Conservation (phyloP, 1,140 invertebrate genomes). For the Laodelphax striatellus region DNA sequence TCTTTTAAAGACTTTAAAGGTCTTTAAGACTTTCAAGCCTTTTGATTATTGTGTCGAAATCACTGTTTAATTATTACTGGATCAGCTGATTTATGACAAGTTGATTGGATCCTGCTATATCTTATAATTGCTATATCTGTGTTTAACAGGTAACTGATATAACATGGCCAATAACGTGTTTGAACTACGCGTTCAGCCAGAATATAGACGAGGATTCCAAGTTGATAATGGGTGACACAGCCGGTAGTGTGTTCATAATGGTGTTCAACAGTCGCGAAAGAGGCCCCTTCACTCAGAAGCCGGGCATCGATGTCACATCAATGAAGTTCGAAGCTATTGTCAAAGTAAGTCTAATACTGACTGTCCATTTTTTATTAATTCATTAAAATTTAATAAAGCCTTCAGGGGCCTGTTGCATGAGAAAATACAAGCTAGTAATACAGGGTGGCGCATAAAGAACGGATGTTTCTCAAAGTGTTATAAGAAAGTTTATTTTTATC, state of each 20-base stretch:
- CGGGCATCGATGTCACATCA: slow-evolving; percentile 40
- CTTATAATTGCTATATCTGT: no score
- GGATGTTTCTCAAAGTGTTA: no score
- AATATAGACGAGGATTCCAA: slow-evolving; percentile 43
- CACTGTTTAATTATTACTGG: no score
- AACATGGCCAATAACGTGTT: slow-evolving; percentile 29
- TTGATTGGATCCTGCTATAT: background rate
- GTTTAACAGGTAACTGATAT: slow-evolving; percentile 32
- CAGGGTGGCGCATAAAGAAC: no score
- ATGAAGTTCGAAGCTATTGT: slow-evolving; percentile 43
- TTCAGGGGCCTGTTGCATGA: no score
- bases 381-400: no score
- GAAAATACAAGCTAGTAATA: no score
- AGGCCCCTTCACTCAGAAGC: slow-evolving; percentile 50
- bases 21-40: no score
- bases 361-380: background rate
- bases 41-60: no score
- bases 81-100: no score
- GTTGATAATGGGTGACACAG: slow-evolving; percentile 50
- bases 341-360: slow-evolving; percentile 18
- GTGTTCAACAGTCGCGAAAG: slow-evolving; percentile 42
- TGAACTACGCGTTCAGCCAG: slow-evolving; percentile 48
- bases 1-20: no score
- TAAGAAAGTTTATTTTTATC: no score
- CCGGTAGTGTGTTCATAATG: slow-evolving; percentile 46